Percentiles rank a stretch among this genome's conserved stretches.
phyloP scores from a whole-genome alignment of 2,113 vertebrate genomes.

The Gambusia affinis region DNA sequence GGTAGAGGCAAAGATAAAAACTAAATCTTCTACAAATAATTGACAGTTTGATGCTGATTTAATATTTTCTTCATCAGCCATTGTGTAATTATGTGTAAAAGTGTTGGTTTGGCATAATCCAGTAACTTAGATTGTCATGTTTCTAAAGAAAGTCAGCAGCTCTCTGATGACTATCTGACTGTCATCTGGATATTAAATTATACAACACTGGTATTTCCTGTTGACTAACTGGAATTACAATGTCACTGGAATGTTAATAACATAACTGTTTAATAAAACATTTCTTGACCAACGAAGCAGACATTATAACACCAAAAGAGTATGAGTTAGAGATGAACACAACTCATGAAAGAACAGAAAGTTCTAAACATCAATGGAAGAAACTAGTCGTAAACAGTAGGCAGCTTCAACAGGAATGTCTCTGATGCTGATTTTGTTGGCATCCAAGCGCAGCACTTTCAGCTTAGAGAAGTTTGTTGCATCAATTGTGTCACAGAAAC shows the following conservation, averaged over 20 bases:
- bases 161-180: conserved; percentile 19
- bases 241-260: conserved; percentile 10
- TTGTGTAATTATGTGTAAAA: background rate
- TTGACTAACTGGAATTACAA: conserved; percentile 37
- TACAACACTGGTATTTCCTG: conserved; percentile 44
- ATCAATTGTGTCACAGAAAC: conserved; percentile 89
- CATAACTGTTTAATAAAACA: background rate
- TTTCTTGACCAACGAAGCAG: background rate
- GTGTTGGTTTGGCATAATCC: conserved; percentile 1
- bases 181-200: conserved; percentile 37
- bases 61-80: background rate
- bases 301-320: background rate
- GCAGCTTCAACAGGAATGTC: conserved; percentile 87
- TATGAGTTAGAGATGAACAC: background rate
- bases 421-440: conserved; percentile 84
- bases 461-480: conserved; percentile 87
- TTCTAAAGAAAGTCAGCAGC: conserved; percentile 9
- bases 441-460: conserved; percentile 90
- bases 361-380: conserved; percentile 76
- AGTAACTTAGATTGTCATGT: background rate
- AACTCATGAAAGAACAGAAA: background rate
- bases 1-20: conserved; percentile 56
- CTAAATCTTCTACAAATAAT: background rate
- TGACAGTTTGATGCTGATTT: background rate
- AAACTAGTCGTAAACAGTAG: conserved; percentile 88